phyloP scores from a whole-genome alignment of 53 echinoderm and acorn worm species.

The Temnopleurus reevesii region DNA sequence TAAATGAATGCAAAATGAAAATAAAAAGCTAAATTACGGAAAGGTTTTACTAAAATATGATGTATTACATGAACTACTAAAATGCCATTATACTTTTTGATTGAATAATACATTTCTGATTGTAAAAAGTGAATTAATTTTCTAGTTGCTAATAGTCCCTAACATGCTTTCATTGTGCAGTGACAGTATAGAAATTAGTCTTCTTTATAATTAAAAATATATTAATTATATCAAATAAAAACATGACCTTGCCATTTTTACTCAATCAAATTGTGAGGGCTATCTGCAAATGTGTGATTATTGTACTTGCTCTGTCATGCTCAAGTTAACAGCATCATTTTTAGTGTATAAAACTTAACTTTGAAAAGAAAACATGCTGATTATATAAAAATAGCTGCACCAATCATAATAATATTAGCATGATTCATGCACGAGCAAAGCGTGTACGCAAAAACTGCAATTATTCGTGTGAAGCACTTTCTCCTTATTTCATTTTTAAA shows the following conservation, averaged over 20 bases:
- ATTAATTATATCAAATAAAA: neutral
- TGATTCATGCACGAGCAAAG: conserved; percentile 6
- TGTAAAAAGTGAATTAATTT: neutral
- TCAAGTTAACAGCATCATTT: too few relatives aligned
- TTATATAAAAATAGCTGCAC: neutral
- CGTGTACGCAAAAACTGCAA: neutral
- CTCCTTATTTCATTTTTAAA: neutral
- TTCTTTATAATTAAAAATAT: neutral
- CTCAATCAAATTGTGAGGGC: neutral
- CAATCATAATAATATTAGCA: conserved; percentile 4
- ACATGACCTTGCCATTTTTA: neutral
- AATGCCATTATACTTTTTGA: neutral
- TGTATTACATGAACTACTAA: neutral
- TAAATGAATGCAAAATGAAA: conserved; percentile 32
- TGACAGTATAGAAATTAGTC: neutral
- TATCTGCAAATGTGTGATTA: neutral
- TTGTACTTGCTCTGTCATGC: neutral
- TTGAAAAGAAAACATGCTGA: conserved; percentile 28
- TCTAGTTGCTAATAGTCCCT: neutral
- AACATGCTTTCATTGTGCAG: neutral
- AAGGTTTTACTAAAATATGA: neutral
- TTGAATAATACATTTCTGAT: neutral
- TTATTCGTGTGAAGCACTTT: neutral
- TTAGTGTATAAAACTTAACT: neutral
- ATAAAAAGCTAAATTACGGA: conserved; percentile 20